Base-by-base conservation (phyloP, 1,140 invertebrate genomes). In the Meloidogyne exigua region DNA sequence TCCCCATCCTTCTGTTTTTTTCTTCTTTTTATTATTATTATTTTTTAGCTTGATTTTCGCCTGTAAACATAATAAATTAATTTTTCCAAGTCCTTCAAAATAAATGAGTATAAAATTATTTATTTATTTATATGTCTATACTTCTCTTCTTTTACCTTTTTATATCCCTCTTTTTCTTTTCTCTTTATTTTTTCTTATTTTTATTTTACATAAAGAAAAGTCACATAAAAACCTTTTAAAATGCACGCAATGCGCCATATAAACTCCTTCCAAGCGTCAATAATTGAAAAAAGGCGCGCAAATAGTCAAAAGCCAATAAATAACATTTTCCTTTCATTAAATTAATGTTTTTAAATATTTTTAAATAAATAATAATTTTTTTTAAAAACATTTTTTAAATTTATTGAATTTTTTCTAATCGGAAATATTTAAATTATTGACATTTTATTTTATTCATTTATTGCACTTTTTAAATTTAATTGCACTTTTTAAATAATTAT, bases 181-280 rank as follows among this genome's bases (percentile, higher is more conserved):
- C 11, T 49, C 18, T 9, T 57, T 57, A n/a, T 32, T 32, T 32
- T 32, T 32, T 32, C 7, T 32, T 32, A 2, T 32, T 32, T 32
- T 32, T 32, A 32, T 49, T 18, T 57, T n/a, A 18, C 12, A 18
- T 18, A 57, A 57, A 12, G 13, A 57, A 57, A n/a, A 57, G 15
- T 57, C 49, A 57, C 49, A n/a, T 57, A 57, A 57, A 57, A 57
- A n/a, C 49, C 49, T 57, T 57, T 57, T n/a, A 57, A 57, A 39
- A 57, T 57, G 49, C 49, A n/a, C 49, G 49, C 49, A 57, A 57
- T 57, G 49, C 49, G 49, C 49, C 49, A 57, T 57, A 32, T 57
- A 18, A 18, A n/a, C 13, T n/a, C 13, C 49, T 57, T 57, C 5
- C 18, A 57, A 57, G 49, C 49, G 49, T 57, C 49, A 57, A 57